Conservation (phyloP, 53 echinoderm and acorn worm genomes). For the Zoroaster sp. region DNA sequence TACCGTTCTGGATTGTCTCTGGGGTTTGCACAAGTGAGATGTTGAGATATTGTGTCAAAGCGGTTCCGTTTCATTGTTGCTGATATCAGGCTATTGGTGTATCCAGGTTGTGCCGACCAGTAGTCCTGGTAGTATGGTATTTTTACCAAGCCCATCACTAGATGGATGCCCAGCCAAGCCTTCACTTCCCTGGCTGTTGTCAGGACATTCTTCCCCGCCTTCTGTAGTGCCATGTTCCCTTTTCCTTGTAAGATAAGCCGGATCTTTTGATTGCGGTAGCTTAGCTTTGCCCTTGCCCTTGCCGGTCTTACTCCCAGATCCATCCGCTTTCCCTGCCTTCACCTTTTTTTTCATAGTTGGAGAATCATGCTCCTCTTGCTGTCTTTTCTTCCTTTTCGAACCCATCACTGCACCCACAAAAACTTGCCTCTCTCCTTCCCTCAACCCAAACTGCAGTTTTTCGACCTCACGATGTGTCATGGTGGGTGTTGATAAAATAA, state of each 20-base stretch:
- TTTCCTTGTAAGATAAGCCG: not conserved
- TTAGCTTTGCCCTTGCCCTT: not conserved
- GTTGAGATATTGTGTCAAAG: not conserved
- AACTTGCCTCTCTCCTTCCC: not conserved
- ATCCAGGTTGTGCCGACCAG: not conserved
- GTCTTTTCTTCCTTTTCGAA: not conserved
- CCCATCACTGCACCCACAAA: not conserved
- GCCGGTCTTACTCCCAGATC: not conserved
- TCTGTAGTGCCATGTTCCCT: not conserved
- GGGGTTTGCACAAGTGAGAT: slow-evolving; percentile 13
- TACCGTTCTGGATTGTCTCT: not conserved
- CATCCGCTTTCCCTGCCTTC: not conserved
- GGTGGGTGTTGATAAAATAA: no score
- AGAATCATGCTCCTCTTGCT: not conserved
- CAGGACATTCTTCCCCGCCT: not conserved
- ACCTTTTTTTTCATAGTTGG: not conserved
- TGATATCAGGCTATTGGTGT: not conserved
- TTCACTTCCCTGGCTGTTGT: not conserved
- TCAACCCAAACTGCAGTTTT: slow-evolving; percentile 3
- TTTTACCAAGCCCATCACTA: slow-evolving; percentile 33
- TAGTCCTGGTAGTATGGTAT: slow-evolving; percentile 11
- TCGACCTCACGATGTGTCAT: not conserved
- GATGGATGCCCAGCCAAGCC: slow-evolving; percentile 16
- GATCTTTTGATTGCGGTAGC: not conserved
- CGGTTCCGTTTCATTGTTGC: slow-evolving; percentile 14